Conservation (phyloP, 2,888 invertebrate genomes). For the Drosophila rellima region DNA sequence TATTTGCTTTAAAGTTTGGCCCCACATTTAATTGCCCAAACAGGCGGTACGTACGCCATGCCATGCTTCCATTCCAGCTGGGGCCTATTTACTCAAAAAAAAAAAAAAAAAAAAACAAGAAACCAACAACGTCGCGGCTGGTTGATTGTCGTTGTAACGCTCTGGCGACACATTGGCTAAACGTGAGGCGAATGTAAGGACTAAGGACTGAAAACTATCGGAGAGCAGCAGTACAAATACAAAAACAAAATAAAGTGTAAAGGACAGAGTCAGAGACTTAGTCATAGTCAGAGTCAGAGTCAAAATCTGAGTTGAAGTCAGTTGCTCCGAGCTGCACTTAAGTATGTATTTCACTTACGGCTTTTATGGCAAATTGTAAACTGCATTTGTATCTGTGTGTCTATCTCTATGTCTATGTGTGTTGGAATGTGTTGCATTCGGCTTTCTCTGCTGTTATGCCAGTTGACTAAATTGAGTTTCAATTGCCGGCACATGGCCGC, state of each 20-base stretch:
- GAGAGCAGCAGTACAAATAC: conserved; percentile 27
- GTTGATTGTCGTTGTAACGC: conserved; percentile 67
- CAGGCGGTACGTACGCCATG: conserved; percentile 37
- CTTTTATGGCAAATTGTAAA: conserved; percentile 77
- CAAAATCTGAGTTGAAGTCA: conserved; percentile 31
- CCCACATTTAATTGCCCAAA: conserved; percentile 64
- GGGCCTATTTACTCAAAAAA: conserved; percentile 30
- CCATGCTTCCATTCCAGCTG: neutral
- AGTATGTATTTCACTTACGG: conserved; percentile 75
- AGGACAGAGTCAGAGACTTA: conserved; percentile 6
- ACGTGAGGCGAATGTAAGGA: conserved; percentile 68
- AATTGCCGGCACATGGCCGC: conserved; percentile 73
- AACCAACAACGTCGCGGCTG: conserved; percentile 58
- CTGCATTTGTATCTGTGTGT: conserved; percentile 62
- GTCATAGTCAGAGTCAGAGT: conserved; percentile 13
- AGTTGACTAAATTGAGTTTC: conserved; percentile 78
- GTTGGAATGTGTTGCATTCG: conserved; percentile 20
- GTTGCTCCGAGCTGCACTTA: conserved; percentile 58
- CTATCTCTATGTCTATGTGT: conserved; percentile 2
- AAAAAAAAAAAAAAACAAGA: conserved; percentile 12
- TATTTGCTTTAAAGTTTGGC: conserved; percentile 71
- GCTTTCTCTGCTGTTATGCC: conserved; percentile 39
- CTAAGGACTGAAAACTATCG: conserved; percentile 17
- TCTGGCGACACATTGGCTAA: conserved; percentile 75
- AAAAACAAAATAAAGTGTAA: conserved; percentile 4